These are phyloP conservation scores for Allophyes oxyacanthae DNA, from an alignment of 2,888 invertebrate species.

Conservation along the genomic window DNA sequence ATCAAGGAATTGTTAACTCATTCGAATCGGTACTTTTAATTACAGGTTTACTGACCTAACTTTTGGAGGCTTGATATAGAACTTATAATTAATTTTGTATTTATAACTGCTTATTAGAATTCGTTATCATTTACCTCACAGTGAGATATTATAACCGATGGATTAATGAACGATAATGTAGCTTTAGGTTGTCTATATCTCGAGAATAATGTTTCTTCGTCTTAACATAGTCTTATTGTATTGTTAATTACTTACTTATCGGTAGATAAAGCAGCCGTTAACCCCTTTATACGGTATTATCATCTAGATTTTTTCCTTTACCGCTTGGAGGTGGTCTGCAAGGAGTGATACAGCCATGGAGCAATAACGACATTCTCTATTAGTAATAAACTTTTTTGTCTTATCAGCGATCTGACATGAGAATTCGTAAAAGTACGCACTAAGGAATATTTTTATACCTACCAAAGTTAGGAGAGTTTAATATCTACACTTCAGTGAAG, in stretches of 20 bases:
- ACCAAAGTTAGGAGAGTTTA: too few relatives aligned
- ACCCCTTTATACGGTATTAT: conserved; percentile 11
- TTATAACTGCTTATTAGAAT: too few relatives aligned
- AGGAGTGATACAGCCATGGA: too few relatives aligned
- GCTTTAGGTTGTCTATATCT: conserved; percentile 16
- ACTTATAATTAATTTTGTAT: conserved; percentile 3
- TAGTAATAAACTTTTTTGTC: too few relatives aligned
- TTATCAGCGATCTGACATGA: too few relatives aligned
- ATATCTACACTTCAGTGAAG: too few relatives aligned
- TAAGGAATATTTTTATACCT: too few relatives aligned
- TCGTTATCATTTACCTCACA: too few relatives aligned
- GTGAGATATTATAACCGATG: conserved; percentile 4
- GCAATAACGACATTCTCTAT: too few relatives aligned
- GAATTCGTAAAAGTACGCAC: too few relatives aligned
- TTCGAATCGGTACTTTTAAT: conserved; percentile 28
- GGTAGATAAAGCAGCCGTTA: conserved; percentile 13
- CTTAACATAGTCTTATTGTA: conserved; percentile 11
- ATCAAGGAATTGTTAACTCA: conserved; percentile 30
- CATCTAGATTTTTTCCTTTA: conserved; percentile 10
- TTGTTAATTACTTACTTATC: conserved; percentile 16
- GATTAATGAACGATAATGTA: conserved; percentile 12
- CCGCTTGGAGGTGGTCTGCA: background rate
- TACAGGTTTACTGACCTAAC: conserved; percentile 37
- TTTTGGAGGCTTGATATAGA: conserved; percentile 17
- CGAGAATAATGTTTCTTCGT: conserved; percentile 9